phyloP scores from a whole-genome alignment of 2,888 invertebrate genomes.

The Cephalotes varians region DNA sequence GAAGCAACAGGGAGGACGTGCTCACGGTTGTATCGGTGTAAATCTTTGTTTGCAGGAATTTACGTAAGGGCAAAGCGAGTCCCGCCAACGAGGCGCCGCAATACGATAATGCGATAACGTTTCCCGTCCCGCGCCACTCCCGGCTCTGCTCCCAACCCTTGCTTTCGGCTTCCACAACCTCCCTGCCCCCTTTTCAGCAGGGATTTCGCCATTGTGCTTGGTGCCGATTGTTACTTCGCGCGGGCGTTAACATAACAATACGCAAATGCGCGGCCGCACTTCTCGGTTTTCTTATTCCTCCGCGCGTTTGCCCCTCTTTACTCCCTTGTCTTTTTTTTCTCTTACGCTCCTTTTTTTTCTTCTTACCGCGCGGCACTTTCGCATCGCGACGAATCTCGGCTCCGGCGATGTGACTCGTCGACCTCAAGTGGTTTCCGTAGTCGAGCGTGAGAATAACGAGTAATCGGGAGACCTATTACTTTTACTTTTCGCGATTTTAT shows the following conservation, averaged over 20 bases:
- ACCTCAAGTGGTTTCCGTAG: background rate
- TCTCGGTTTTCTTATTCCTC: constrained; percentile 47
- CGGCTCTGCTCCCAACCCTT: constrained; percentile 52
- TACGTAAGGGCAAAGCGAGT: constrained; percentile 80
- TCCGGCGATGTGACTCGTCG: constrained; percentile 19
- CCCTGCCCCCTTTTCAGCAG: constrained; percentile 61
- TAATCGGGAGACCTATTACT: constrained; percentile 19
- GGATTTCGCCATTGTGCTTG: constrained; percentile 81
- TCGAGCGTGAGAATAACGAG: constrained; percentile 27
- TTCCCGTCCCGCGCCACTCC: constrained; percentile 45
- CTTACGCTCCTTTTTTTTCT: background rate
- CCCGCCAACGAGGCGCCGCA: constrained; percentile 83
- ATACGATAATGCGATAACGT: constrained; percentile 83
- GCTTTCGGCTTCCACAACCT: constrained; percentile 57
- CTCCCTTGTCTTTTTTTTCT: constrained; percentile 14
- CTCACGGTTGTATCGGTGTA: constrained; percentile 76
- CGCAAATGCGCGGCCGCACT: constrained; percentile 71
- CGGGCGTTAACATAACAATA: constrained; percentile 84
- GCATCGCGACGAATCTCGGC: constrained; percentile 30
- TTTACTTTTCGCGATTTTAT: constrained; percentile 28
- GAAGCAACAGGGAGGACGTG: constrained; percentile 25
- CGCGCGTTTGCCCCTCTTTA: constrained; percentile 51
- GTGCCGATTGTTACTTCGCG: constrained; percentile 83
- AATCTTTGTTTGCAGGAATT: constrained; percentile 82
- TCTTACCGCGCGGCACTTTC: constrained; percentile 3